Evolutionary conservation across 2,888 invertebrate species (phyloP).

Genomic region (Euplagia quadripunctaria): DNA sequence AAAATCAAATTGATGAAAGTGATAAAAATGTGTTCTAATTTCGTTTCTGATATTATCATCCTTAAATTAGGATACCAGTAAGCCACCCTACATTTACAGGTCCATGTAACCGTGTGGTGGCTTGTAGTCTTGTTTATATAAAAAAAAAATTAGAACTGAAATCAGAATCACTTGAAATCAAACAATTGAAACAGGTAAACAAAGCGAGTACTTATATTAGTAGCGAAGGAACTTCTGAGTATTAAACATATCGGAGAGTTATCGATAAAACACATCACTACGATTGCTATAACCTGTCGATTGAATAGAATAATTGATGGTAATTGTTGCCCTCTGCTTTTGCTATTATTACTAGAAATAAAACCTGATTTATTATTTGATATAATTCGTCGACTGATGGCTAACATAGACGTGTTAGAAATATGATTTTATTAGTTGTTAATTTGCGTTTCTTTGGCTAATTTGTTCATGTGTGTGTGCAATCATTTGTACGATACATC

Average conservation of each 20-base stretch:
- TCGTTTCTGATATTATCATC: too few species aligned
- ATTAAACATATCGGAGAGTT: conserved; percentile 29
- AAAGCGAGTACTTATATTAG: conserved; percentile 20
- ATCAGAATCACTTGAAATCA: background rate
- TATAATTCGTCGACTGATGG: conserved; percentile 55
- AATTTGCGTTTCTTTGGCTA: conserved; percentile 46
- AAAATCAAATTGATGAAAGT: too few species aligned
- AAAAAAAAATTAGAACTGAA: background rate
- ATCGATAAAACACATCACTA: conserved; percentile 38
- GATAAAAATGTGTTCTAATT: too few species aligned
- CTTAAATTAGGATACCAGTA: too few species aligned
- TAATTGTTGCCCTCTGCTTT: conserved; percentile 46
- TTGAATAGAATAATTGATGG: conserved; percentile 45
- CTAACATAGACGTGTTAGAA: conserved; percentile 49
- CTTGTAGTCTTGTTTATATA: background rate
- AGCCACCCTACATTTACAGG: too few species aligned
- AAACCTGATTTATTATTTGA: conserved; percentile 53
- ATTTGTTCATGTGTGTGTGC: conserved; percentile 24
- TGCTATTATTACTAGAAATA: conserved; percentile 34
- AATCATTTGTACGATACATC: conserved; percentile 38
- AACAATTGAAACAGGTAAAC: conserved; percentile 17
- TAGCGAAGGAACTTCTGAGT: background rate
- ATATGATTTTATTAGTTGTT: conserved; percentile 57
- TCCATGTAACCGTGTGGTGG: background rate
- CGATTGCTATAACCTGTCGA: conserved; percentile 42